Base-by-base conservation (phyloP, 2,888 invertebrate species). In the Nymphalis urticae region DNA sequence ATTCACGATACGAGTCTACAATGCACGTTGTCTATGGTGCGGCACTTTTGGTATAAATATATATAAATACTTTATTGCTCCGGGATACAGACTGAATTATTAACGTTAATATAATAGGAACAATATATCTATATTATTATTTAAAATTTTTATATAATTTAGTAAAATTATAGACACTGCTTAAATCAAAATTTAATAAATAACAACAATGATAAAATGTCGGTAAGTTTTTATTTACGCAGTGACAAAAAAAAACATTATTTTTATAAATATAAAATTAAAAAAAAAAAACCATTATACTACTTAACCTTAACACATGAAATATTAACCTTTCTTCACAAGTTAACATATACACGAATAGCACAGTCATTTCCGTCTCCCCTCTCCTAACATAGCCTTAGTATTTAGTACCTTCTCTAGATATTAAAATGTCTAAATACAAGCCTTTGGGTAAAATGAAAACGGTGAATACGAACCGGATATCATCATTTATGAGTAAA, bases 371-470 rank as follows among this genome's bases (percentile, higher is more conserved):
- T 19, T 62, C 24, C 73, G 73, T 75, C 78, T 79, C 78, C 84
- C 88, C 79, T 80, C 80, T 85, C 87, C 85, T 88, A 89, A 88
- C 86, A 81, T 82, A 83, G 89, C 89, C 6, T 88, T 77, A 64
- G 74, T 73, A 58, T 71, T 67, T 72, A 75, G 73, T 71, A 72
- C 72, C 61, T 63, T 66, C 75, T 85, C 42, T 62, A 62, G 19
- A 48, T 62, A 62, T 56, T 36, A 32, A 51, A 62, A 51, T 53
- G 8, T 62, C 17, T 32, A 50, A 48, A 62, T 27, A 27, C 2
- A 54, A 27, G 54, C 42, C 58, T 58, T 19, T 58, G 58, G 53
- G 62, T 53, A 24, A 62, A 42, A 36, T 10, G 24, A 16, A 53
- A 16, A 63, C 10, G 42, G 19, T 48, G 17, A 48, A 48, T 24